Conservation (phyloP, 2,113 vertebrate genomes). For the Lasiurus cinereus region DNA sequence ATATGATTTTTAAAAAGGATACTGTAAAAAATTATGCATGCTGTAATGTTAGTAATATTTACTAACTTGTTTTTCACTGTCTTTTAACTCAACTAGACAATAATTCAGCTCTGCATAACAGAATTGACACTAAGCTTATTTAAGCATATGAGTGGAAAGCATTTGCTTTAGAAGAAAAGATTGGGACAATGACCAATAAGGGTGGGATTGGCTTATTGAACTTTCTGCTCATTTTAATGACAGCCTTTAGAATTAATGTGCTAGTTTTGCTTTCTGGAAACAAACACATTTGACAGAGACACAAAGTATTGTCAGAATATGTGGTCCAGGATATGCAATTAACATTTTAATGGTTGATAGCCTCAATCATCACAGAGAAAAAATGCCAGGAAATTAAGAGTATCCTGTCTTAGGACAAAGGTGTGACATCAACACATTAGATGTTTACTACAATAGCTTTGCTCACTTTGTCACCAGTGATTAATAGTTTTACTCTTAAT, state of each 20-base stretch:
- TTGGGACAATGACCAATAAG: background rate
- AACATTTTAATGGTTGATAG: background rate
- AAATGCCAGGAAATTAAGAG: background rate
- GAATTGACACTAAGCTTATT: background rate
- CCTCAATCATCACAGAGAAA: background rate
- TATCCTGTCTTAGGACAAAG: background rate
- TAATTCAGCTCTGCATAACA: background rate
- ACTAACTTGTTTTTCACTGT: background rate
- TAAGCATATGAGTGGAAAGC: background rate
- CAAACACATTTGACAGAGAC: background rate
- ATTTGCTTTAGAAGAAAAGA: background rate
- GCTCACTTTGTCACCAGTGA: background rate
- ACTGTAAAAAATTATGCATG: background rate
- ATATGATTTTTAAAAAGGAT: background rate
- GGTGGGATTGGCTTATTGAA: background rate
- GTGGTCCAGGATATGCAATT: background rate
- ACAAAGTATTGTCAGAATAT: background rate
- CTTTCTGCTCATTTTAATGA: background rate
- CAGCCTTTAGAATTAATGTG: background rate
- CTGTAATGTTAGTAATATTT: background rate
- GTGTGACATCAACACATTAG: background rate
- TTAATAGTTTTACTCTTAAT: background rate
- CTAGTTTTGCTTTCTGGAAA: background rate
- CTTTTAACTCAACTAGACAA: background rate
- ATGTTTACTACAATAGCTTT: background rate